phyloP scores from a whole-genome alignment of 2,888 invertebrate species.

The Lasioglossum villosulum region DNA sequence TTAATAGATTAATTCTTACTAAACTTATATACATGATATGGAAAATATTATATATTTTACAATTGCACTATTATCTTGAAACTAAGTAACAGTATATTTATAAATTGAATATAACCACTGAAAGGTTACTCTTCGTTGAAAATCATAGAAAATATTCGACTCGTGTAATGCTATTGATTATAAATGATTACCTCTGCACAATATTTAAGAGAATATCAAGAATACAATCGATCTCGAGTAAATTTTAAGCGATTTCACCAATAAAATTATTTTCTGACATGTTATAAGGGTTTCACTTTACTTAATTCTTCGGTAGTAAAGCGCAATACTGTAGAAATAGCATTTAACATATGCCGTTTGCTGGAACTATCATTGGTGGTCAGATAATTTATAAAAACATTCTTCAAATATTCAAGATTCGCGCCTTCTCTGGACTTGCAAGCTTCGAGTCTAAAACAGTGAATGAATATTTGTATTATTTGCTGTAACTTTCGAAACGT shows the following conservation, averaged over 20 bases:
- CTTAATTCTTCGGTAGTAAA: slow-evolving; percentile 91
- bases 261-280: background rate
- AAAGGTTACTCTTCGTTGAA: background rate
- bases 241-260: background rate
- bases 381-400: slow-evolving; percentile 93
- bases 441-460: slow-evolving; percentile 87
- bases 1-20: slow-evolving; percentile 2
- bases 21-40: slow-evolving; percentile 13
- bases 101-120: background rate
- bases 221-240: slow-evolving; percentile 6
- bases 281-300: slow-evolving; percentile 75
- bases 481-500: background rate
- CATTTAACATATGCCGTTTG: slow-evolving; percentile 94
- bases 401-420: slow-evolving; percentile 95
- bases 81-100: slow-evolving; percentile 2
- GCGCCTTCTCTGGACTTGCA: slow-evolving; percentile 93
- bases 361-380: slow-evolving; percentile 89
- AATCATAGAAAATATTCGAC: background rate
- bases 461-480: slow-evolving; percentile 15
- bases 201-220: background rate
- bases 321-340: slow-evolving; percentile 93
- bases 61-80: slow-evolving; percentile 3
- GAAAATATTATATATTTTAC: slow-evolving; percentile 39
- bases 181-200: background rate
- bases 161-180: background rate